These are phyloP conservation scores for Mionectes olivaceus DNA, from an alignment of 2,797 vertebrate species.

Conservation along the genomic window DNA sequence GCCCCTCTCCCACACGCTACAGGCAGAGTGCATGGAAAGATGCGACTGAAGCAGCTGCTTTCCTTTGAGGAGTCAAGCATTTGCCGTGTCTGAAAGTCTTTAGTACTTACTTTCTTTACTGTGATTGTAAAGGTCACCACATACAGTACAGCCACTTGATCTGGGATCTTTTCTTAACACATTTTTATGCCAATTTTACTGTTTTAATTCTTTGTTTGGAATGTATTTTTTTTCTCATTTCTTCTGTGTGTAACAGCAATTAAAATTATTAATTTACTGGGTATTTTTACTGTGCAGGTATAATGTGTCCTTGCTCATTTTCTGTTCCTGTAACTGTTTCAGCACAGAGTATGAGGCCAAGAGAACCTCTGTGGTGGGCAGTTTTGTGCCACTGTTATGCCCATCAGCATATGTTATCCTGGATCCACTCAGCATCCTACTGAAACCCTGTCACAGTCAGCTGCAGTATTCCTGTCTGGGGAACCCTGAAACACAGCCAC, in stretches of 20 bases:
- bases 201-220: conserved; percentile 51
- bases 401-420: background rate
- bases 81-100: background rate
- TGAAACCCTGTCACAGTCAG: background rate
- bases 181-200: conserved; percentile 57
- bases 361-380: background rate
- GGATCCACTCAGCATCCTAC: background rate
- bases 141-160: conserved; percentile 12
- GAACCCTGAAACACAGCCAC: background rate
- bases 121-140: conserved; percentile 62
- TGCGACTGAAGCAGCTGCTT: conserved; percentile 16
- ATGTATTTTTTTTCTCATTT: conserved; percentile 60
- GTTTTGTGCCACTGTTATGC: background rate
- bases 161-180: conserved; percentile 52
- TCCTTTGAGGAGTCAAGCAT: background rate
- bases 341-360: background rate
- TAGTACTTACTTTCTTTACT: conserved; percentile 37
- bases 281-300: conserved; percentile 8
- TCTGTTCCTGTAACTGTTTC: background rate
- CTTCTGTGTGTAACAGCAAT: conserved; percentile 61
- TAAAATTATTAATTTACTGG: conserved; percentile 62
- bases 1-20: conserved; percentile 9
- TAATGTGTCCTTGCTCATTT: background rate
- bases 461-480: background rate
- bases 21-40: conserved; percentile 39